Conservation (phyloP, 2,113 vertebrate genomes). For the Cynocephalus volans region DNA sequence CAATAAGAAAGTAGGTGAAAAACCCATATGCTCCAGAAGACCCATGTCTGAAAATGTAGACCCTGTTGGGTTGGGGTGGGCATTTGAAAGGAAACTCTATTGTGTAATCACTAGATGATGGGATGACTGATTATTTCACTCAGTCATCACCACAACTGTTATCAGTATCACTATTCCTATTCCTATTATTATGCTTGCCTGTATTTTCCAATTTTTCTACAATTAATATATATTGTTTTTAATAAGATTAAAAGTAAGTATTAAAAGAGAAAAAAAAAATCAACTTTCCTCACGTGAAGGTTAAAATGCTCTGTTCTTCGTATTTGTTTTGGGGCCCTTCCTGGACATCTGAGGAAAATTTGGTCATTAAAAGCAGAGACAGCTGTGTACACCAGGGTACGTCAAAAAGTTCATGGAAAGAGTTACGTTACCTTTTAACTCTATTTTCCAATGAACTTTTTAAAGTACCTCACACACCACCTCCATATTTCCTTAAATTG, state of each 20-base stretch:
- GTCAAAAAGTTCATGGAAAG: too few species aligned
- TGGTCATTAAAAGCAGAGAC: background rate
- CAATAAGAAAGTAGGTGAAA: background rate
- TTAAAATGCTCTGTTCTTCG: background rate
- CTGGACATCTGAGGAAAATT: background rate
- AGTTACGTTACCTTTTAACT: too few species aligned
- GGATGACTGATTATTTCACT: background rate
- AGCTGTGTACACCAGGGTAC: too few species aligned
- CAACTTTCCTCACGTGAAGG: background rate
- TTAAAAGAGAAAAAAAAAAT: background rate
- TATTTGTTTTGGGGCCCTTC: background rate
- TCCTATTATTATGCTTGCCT: background rate
- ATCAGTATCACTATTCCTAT: background rate
- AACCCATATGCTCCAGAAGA: fast-evolving
- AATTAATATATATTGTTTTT: background rate
- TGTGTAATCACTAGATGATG: fast-evolving
- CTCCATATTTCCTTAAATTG: background rate
- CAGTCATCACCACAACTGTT: too few species aligned
- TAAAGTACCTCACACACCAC: too few species aligned
- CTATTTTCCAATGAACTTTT: too few species aligned
- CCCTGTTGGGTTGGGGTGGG: fast-evolving
- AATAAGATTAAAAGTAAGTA: background rate
- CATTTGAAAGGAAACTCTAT: too few species aligned
- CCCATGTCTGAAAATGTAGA: fast-evolving
- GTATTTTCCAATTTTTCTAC: background rate